Evolutionary conservation across 2,113 vertebrate species (phyloP), one percentile per base, ranked within the genome.

Genomic region (Cairina moschata): DNA sequence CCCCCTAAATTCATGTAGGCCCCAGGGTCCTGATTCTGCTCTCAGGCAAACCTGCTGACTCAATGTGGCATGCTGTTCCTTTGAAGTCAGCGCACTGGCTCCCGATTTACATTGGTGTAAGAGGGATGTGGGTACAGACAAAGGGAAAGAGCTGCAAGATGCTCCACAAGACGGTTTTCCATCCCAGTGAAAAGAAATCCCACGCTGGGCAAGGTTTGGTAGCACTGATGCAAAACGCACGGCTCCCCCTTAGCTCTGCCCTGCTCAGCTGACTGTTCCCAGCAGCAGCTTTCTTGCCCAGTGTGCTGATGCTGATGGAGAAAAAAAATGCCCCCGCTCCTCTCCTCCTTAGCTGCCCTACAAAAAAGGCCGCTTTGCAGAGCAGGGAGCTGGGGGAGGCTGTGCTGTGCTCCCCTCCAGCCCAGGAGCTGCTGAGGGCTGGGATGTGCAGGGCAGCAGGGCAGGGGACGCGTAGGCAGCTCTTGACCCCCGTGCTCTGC

Each of bases 1-100:
- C 44, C 32, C 32, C 29, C 28, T n/a, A 7, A 8, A 58, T 48
- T 36, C 4, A 0, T 0, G 0, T 29, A 3, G 32, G 65, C 13
- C 36, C 17, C 3, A 1, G 31, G 42, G 26, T 29, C 32, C n/a
- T 63, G 32, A 50, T 78, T 82, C 31, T 84, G 31, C 14, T 91
- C n/a, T 85, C 15, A 2, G 32, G 32, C 48, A 94, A 60, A 86
- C 23, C 63, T 67, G 25, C 40, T 73, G 54, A 11, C 36, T 81
- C 62, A 34, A 1, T 22, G 48, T 66, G 44, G 54, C 34, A n/a
- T 60, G 46, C n/a, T 80, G n/a, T 17, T 76, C 34, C 42, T 91
- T 65, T 56, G 78, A 56, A 82, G 54, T 9, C 54, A 29, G 2
- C 15, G 31, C 21, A 11, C 11, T 56, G 74, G 13, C 29, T 93